Evolutionary conservation across 1,140 invertebrate genomes (phyloP).

Genomic region (Drosophila navojoa): DNA sequence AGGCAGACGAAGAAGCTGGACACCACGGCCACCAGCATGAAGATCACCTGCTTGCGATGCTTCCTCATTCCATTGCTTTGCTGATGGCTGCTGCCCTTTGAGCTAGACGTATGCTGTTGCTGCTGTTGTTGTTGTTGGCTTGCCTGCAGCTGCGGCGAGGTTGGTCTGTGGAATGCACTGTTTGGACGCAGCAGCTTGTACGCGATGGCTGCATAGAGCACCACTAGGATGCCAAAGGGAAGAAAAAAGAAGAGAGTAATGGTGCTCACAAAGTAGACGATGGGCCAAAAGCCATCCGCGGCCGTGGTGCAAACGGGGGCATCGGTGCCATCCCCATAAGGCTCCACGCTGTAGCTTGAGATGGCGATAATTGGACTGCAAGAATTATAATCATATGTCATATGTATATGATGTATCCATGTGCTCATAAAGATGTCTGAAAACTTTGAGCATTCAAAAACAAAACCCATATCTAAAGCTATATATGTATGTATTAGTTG

Average conservation of each 20-base stretch:
- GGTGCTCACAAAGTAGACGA: conserved; percentile 90
- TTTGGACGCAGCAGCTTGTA: conserved; percentile 87
- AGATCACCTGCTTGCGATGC: conserved; percentile 90
- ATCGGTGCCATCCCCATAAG: conserved; percentile 88
- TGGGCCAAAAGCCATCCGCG: conserved; percentile 89
- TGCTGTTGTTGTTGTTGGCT: conserved; percentile 3
- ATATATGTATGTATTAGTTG: conserved; percentile 55
- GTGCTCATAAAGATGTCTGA: conserved; percentile 48
- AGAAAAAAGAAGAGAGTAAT: conserved; percentile 93
- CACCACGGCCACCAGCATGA: conserved; percentile 95
- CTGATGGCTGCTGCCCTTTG: conserved; percentile 71
- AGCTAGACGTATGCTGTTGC: conserved; percentile 13
- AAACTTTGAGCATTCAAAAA: conserved; percentile 55
- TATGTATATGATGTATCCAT: conserved; percentile 22
- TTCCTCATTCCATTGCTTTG: conserved; percentile 84
- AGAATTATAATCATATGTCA: conserved; percentile 45
- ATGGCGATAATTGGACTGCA: conserved; percentile 92
- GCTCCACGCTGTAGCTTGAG: conserved; percentile 88
- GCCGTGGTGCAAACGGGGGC: conserved; percentile 90
- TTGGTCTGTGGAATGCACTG: conserved; percentile 78
- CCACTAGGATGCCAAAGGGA: conserved; percentile 91
- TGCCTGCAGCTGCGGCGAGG: conserved; percentile 79
- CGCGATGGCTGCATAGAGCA: conserved; percentile 93
- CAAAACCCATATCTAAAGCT: conserved; percentile 63
- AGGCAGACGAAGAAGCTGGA: conserved; percentile 95